Conservation (phyloP, 2,113 vertebrate genomes). For the Neogobius melanostomus region DNA sequence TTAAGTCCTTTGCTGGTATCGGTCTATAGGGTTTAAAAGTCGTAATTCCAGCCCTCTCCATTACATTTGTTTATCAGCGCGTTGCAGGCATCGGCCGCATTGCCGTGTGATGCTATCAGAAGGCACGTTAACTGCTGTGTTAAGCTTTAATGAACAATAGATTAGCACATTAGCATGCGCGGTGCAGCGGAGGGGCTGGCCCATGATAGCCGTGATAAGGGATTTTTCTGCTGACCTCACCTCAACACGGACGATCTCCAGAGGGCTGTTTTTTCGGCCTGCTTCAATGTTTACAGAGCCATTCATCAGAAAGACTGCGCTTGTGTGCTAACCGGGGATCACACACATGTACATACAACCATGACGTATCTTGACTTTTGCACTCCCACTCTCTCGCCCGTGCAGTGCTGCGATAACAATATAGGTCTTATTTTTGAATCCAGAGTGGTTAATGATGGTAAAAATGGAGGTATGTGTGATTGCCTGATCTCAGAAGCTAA, state of each 20-base stretch:
- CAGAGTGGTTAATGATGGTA: slow-evolving; percentile 4
- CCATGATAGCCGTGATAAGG: slow-evolving; percentile 63
- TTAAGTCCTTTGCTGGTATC: slow-evolving; percentile 41
- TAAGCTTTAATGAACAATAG: slow-evolving; percentile 76
- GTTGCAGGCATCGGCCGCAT: slow-evolving; percentile 49
- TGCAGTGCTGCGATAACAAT: slow-evolving; percentile 33
- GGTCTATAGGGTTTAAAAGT: slow-evolving; percentile 4
- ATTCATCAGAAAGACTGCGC: slow-evolving; percentile 61
- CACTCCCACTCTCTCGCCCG: slow-evolving; percentile 21
- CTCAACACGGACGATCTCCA: slow-evolving; percentile 51
- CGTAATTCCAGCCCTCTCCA: slow-evolving; percentile 56
- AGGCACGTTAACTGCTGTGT: slow-evolving; percentile 61
- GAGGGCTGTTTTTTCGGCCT: slow-evolving; percentile 46
- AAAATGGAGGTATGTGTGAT: slow-evolving; percentile 1
- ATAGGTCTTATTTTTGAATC: slow-evolving; percentile 39
- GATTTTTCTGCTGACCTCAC: slow-evolving; percentile 71
- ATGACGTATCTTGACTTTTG: slow-evolving; percentile 36
- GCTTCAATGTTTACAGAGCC: slow-evolving; percentile 56
- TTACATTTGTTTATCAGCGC: slow-evolving; percentile 66
- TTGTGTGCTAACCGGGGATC: slow-evolving; percentile 40
- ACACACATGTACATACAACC: slow-evolving; percentile 15
- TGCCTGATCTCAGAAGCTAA: too few species aligned
- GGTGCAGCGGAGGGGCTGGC: slow-evolving; percentile 47
- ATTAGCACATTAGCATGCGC: slow-evolving; percentile 72
- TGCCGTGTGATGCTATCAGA: slow-evolving; percentile 65